Evolutionary conservation across 1,140 invertebrate species (phyloP).

Genomic region (Psilanteris sp.): DNA sequence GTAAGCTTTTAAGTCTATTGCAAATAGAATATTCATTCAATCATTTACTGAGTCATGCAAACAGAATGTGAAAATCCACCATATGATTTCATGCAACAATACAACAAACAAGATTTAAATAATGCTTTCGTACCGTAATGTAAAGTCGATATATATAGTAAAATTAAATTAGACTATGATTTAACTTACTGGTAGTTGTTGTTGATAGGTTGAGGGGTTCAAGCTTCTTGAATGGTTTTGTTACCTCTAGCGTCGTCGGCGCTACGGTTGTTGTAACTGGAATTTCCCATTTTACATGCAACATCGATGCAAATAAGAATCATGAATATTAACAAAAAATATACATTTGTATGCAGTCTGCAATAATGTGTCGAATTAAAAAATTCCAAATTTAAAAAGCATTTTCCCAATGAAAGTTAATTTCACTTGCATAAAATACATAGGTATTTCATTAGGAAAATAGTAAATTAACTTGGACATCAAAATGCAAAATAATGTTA

Average conservation of each 20-base stretch:
- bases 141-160: constrained; percentile 22
- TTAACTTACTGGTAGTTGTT: constrained; percentile 74
- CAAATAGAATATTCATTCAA: not conserved
- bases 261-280: constrained; percentile 78
- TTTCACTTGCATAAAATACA: too few species aligned
- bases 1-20: too few species aligned
- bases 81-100: constrained; percentile 42
- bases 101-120: constrained; percentile 21
- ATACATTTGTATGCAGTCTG: constrained; percentile 31
- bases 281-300: constrained; percentile 79
- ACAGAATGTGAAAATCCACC: constrained; percentile 3
- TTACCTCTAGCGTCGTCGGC: constrained; percentile 71
- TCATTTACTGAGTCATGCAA: too few species aligned
- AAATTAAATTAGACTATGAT: constrained; percentile 40
- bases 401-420: constrained; percentile 1
- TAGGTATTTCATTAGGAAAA: too few species aligned
- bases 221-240: constrained; percentile 73
- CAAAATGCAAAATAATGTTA: not conserved
- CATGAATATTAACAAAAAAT: constrained; percentile 66
- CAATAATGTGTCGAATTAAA: constrained; percentile 23
- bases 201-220: constrained; percentile 68
- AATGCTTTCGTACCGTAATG: constrained; percentile 10
- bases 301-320: constrained; percentile 78
- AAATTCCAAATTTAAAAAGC: not conserved
- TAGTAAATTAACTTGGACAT: too few species aligned